Evolutionary conservation across 2,888 invertebrate species (phyloP), one percentile per base, ranked within the genome.

Genomic region (Leucoma salicis): DNA sequence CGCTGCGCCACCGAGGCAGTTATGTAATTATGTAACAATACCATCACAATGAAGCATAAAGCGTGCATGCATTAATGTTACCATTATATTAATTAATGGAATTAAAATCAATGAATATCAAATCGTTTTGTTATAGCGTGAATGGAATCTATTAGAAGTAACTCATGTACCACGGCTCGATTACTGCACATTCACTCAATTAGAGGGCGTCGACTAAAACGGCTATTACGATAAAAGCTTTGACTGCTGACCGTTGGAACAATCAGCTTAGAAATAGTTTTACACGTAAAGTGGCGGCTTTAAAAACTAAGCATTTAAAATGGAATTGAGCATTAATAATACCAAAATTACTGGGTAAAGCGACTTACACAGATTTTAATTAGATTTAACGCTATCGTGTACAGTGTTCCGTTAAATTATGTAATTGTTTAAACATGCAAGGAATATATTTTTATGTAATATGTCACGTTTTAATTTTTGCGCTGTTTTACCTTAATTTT

Each of bases 151-250:
- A 77, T 79, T 73, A 71, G 65, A 68, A 58, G 57, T 65, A 66
- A 75, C 79, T 74, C 70, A 67, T 72, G 68, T 55, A 57, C 54
- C 49, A 43, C 50, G 14, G 14, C 34, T 76, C 77, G 66, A 84
- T 81, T 81, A 78, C 66, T 56, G 57, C 38, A 53, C 72, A 55
- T 63, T 72, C 80, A 69, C 57, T 70, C 63, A 73, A 78, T 74
- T 66, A 75, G 47, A 38, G 74, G 68, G 75, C 77, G 63, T 65
- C 51, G 54, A 49, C 46, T 60, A 54, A 59, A 60, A 55, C 52
- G 12, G 55, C 57, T 65, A 70, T 71, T 67, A 73, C 63, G 60
- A 61, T 66, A 69, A 67, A 69, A 67, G 60, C 58, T 46, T 49
- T 40, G 48, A 40, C 15, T 41, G 36, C 42, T 51, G 44, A 49